Evolutionary conservation across 2,888 invertebrate genomes (phyloP).

Genomic region (Emmelina monodactyla): DNA sequence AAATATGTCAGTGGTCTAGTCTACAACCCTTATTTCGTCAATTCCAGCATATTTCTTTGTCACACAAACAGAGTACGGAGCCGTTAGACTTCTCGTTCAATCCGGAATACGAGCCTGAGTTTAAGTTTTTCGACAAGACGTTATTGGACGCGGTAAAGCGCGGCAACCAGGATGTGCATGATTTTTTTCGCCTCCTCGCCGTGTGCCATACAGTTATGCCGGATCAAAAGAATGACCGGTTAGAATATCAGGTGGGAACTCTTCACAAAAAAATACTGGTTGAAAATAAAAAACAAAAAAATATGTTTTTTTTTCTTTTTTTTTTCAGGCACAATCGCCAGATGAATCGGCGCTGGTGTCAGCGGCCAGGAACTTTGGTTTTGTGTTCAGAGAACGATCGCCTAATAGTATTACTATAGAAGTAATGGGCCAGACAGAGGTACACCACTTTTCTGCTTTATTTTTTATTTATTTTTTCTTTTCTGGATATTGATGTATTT

Average conservation of each 20-base stretch:
- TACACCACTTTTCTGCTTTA: slow-evolving; percentile 20
- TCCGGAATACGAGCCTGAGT: slow-evolving; percentile 88
- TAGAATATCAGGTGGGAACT: slow-evolving; percentile 74
- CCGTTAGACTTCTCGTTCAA: slow-evolving; percentile 95
- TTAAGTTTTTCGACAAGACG: slow-evolving; percentile 91
- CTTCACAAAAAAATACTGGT: background rate
- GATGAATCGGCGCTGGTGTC: slow-evolving; percentile 98
- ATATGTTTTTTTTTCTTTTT: too few relatives aligned
- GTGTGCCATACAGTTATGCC: slow-evolving; percentile 99
- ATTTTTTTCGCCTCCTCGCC: slow-evolving; percentile 91
- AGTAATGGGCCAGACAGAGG: slow-evolving; percentile 81
- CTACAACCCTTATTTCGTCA: too few relatives aligned
- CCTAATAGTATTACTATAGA: slow-evolving; percentile 93
- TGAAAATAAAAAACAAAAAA: too few relatives aligned
- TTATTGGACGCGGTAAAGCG: slow-evolving; percentile 83
- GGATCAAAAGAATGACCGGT: slow-evolving; percentile 81
- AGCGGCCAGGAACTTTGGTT: slow-evolving; percentile 98
- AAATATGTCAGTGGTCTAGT: too few relatives aligned
- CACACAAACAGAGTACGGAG: slow-evolving; percentile 73
- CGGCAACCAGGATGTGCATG: slow-evolving; percentile 78
- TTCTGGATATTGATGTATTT: background rate
- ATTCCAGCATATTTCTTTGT: background rate
- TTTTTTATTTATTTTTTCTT: background rate
- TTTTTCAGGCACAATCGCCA: slow-evolving; percentile 90
- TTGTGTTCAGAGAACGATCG: slow-evolving; percentile 93